Base-by-base conservation (phyloP, 1,140 invertebrate species). In the Rhopalosiphum padi region DNA sequence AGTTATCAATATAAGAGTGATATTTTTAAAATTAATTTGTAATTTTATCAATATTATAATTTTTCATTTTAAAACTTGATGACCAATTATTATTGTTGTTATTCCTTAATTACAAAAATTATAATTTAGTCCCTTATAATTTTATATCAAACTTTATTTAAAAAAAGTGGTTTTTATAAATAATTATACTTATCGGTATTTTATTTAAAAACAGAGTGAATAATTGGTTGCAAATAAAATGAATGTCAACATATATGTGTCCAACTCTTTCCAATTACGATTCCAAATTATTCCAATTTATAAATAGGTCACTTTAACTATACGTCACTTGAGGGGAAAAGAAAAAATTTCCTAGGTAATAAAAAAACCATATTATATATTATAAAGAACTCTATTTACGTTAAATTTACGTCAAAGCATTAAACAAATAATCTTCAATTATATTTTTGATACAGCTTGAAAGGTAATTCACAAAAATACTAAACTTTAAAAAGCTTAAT, bases 341-440 rank as follows among this genome's bases (percentile, higher is more conserved):
- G 0, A 43, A 23, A 85, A 85, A 85, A 85, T 85, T 9, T 9
- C 23, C 9, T 2, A n/a, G n/a, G n/a, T n/a, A 25, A 41, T 41
- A 43, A 85, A 85, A 83, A 83, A 9, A 37, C 35, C 35, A 23
- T 22, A 23, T 51, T 18, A 51, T 51, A 51, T 51, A 51, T 51
- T 18, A 51, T 18, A 46, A 46, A 83, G 8, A 83, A 35, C 22
- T 41, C n/a, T 35, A 23, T 41, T 43, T 41, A 41, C 0, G 7
- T 85, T 85, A 41, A 83, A 85, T 25, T 41, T 21, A 83, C 77
- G 23, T 25, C 37, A 43, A 9, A 11, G 8, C 41, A 41, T 85
- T 85, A 85, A 85, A 43, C 83, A 85, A 85, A 85, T 85, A 85
- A 25, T 41, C 83, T 85, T 85, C 37, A 23, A 85, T 37, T 23